These are phyloP conservation scores for Hemibagrus guttatus DNA, from an alignment of 2,797 vertebrate genomes.

Conservation along the genomic window DNA sequence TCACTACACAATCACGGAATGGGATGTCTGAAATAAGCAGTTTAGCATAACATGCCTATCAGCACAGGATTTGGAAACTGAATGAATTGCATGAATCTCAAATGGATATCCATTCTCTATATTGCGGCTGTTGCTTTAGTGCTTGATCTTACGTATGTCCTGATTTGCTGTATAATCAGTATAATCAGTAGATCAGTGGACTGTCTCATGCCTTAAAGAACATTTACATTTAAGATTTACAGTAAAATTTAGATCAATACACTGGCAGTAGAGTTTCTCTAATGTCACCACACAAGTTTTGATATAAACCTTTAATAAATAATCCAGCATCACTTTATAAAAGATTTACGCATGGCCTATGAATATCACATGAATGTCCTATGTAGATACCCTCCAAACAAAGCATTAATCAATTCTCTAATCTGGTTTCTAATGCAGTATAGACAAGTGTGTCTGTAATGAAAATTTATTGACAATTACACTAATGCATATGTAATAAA, in stretches of 20 bases:
- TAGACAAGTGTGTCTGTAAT: not conserved
- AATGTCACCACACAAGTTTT: not conserved
- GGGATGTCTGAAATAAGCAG: not conserved
- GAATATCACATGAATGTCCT: not conserved
- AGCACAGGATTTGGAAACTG: not conserved
- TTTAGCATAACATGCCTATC: not conserved
- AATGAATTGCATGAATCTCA: not conserved
- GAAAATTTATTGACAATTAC: not conserved
- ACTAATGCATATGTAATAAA: not conserved
- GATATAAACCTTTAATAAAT: not conserved
- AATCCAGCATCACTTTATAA: not conserved
- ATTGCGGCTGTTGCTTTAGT: not conserved
- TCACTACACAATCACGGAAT: conserved; percentile 12
- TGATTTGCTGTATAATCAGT: not conserved
- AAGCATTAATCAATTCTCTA: not conserved
- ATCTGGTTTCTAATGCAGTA: not conserved
- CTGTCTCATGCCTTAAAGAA: not conserved
- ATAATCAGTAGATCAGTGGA: not conserved
- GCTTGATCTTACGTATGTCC: not conserved
- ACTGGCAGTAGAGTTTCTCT: not conserved
- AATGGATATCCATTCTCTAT: not conserved
- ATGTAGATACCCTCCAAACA: not conserved
- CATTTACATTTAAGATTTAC: not conserved
- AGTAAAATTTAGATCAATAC: not conserved
- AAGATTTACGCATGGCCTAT: not conserved